Base-by-base conservation (phyloP, 2,113 vertebrate genomes). In the Pteronura brasiliensis region DNA sequence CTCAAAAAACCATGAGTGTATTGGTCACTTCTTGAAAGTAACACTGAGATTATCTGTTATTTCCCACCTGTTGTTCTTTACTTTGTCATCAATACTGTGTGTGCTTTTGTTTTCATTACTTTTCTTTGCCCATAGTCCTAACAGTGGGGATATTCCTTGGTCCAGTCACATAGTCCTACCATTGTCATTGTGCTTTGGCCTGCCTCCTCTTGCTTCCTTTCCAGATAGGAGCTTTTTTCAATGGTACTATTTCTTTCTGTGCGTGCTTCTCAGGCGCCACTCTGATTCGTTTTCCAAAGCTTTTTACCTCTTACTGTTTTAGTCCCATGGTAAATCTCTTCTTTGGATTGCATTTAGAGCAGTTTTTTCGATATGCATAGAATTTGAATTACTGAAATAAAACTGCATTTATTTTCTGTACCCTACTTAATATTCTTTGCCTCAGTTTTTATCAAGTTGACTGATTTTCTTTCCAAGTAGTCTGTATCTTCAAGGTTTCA, bases 321-420 rank as follows among this genome's bases (percentile, higher is more conserved):
- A 77, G 29, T 84, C 25, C 47, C 76, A 55, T 31, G 10, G 44
- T 87, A 67, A 97, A 79, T 93, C 25, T 95, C 17, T 96, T 90
- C 25, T 88, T 95, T 85, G 47, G 63, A 93, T 88, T 95, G 7
- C 12, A 65, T 74, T 85, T 93, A 67, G 55, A 74, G 18, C 55
- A 82, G 6, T 93, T 93, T 74, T 93, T 55, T 63, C 93, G 55
- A 59, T 59, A 90, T 31, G 14, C n/a, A 69, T 67, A 91, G 90
- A 91, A 74, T 29, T 47, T 81, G 47, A 96, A 76, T 93, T 88
- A 88, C 25, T 61, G 82, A 88, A 93, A 80, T 79, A 84, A 95
- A 79, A 84, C 29, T 90, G 36, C 4, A 36, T 49, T 84, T 63
- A 79, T 88, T 91, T 95, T 97, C 57, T 76, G n/a, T 52, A 77